Base-by-base conservation (phyloP, 2,797 vertebrate species). In the Triplophysa yarkandensis region DNA sequence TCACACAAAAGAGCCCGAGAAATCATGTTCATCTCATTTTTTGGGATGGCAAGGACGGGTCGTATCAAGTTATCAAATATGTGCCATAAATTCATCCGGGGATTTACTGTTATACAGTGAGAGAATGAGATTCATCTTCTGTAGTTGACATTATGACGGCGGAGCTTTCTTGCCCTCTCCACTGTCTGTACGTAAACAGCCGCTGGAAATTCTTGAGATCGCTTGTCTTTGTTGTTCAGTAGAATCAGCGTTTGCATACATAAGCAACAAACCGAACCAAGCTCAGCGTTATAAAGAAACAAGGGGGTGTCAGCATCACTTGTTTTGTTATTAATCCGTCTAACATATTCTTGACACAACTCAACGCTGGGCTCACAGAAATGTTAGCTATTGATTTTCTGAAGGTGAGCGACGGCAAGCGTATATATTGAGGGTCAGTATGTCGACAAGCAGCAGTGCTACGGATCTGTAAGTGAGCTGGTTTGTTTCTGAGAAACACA, bases 11-110 rank as follows among this genome's bases (percentile, higher is more conserved):
- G 85, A 88, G 44, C 80, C 76, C 63, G 76, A 83, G 88, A 85
- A 87, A 90, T 92, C 89, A 85, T 81, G 83, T 83, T 88, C 86
- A 89, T 92, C 87, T 88, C 78, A 79, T 66, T 69, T 73, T 28
- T 30, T 34, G 8, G 39, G 21, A 21, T 58, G 14, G 82, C 70
- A 74, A 80, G 80, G 78, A 85, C 46, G 80, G 78, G 80, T 83
- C 34, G 60, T 84, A 86, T 90, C 86, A 83, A 87, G 85, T 87
- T 89, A 88, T 89, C 83, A 86, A 87, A 88, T 84, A 84, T 85
- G 55, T 58, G 71, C 76, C 63, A 77, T 81, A 79, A 85, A 83
- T 80, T 82, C 78, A 77, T 84, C 72, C 80, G 74, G 69, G 64
- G 74, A 57, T 77, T 57, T 62, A 50, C 83, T 83, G 84, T 84